Evolutionary conservation across 1,140 invertebrate species (phyloP).

Genomic region (Tetramorium alpestre): DNA sequence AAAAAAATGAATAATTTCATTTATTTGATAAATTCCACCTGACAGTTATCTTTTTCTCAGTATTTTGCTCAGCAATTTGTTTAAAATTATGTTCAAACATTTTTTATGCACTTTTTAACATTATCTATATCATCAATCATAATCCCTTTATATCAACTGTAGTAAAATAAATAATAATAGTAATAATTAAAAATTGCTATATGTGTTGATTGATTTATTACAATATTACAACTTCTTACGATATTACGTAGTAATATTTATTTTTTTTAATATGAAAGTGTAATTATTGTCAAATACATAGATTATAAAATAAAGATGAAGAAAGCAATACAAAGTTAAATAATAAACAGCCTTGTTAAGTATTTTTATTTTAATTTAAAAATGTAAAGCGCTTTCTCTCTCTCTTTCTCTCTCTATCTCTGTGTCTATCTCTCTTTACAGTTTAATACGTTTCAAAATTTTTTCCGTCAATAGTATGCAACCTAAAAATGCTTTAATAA

Average conservation of each 20-base stretch:
- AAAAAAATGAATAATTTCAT: background rate
- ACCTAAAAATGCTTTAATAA: background rate
- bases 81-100: background rate
- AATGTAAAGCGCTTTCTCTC: background rate
- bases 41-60: background rate
- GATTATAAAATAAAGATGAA: background rate
- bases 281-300: background rate
- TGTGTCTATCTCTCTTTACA: background rate
- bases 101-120: background rate
- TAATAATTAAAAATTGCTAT: background rate
- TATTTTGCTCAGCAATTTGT: background rate
- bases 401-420: background rate
- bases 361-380: conserved; percentile 10
- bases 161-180: background rate
- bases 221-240: background rate
- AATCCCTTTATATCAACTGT: background rate
- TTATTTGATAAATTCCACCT: background rate
- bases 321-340: background rate
- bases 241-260: background rate
- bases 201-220: background rate
- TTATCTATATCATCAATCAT: background rate
- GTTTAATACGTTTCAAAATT: background rate
- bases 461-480: background rate
- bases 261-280: background rate
- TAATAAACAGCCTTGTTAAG: background rate